Percentiles rank a stretch among this genome's conserved stretches.
Evolutionary conservation across 2,113 vertebrate genomes (phyloP).

Genomic region (Recurvirostra avosetta): DNA sequence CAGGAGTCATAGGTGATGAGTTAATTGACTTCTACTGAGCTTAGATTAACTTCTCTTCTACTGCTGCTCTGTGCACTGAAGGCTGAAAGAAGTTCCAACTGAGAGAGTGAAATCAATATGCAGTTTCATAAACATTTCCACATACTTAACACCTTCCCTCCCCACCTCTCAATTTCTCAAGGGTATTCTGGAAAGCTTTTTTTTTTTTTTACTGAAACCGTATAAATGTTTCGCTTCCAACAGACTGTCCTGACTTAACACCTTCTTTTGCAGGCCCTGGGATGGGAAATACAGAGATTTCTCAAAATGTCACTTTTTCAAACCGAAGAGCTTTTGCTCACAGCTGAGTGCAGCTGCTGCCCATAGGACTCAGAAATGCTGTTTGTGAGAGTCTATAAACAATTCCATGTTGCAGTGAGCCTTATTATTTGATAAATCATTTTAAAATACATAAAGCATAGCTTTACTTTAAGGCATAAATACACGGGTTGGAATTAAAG

Average conservation of each 20-base stretch:
- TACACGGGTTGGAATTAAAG: not conserved
- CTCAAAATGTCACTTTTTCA: not conserved
- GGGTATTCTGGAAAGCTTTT: not conserved
- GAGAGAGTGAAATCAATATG: not conserved
- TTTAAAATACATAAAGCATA: not conserved
- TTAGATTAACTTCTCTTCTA: not conserved
- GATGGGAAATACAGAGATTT: not conserved
- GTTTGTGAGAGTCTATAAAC: not conserved
- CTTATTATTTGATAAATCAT: not conserved
- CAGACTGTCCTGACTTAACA: constrained; percentile 24
- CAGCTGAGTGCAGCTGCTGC: constrained; percentile 8
- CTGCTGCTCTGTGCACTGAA: not conserved
- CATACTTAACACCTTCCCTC: constrained; percentile 5
- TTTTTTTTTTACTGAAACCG: not conserved
- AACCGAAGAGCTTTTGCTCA: not conserved
- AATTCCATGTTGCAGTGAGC: not conserved
- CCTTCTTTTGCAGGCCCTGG: not conserved
- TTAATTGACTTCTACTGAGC: not conserved
- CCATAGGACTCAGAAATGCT: not conserved
- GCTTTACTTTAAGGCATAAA: not conserved
- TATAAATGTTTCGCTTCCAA: not conserved
- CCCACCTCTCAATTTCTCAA: not conserved
- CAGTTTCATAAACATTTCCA: constrained; percentile 37
- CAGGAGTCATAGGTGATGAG: not conserved
- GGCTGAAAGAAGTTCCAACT: not conserved